A percentile compares a stretch with the other conserved stretches of the same genome.
These are phyloP conservation scores for Paratrypauchen microcephalus DNA, from an alignment of 2,797 vertebrate species.

Conservation along the genomic window DNA sequence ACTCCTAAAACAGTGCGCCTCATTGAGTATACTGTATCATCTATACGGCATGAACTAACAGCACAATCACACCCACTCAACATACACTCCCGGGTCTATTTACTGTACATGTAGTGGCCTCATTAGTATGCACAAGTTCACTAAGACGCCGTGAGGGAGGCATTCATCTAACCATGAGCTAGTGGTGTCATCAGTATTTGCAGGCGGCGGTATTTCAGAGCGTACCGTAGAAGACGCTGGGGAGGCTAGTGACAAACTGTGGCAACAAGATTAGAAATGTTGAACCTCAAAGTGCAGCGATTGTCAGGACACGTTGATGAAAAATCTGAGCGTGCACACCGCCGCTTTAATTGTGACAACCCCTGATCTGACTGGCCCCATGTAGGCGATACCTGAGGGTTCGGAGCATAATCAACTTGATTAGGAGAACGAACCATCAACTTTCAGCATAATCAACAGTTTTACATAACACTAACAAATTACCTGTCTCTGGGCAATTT, in stretches of 20 bases:
- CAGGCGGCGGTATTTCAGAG: slow-evolving; percentile 33
- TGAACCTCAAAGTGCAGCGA: slow-evolving; percentile 9
- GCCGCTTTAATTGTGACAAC: slow-evolving; percentile 42
- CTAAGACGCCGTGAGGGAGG: slow-evolving; percentile 33
- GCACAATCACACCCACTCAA: background rate
- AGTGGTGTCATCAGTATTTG: slow-evolving; percentile 32
- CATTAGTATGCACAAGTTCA: slow-evolving; percentile 34
- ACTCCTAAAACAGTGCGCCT: slow-evolving; percentile 32
- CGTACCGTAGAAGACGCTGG: slow-evolving; percentile 18
- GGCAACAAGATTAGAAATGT: slow-evolving; percentile 12
- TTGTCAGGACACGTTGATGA: slow-evolving; percentile 47
- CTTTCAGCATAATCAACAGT: slow-evolving; percentile 39
- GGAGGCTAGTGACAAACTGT: slow-evolving; percentile 1
- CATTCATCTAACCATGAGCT: slow-evolving; percentile 39
- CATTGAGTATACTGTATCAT: slow-evolving; percentile 17
- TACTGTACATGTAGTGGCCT: slow-evolving; percentile 37
- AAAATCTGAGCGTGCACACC: slow-evolving; percentile 33
- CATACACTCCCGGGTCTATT: slow-evolving; percentile 21
- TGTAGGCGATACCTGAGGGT: slow-evolving; percentile 24
- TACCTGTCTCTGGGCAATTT: slow-evolving; percentile 34
- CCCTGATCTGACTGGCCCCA: slow-evolving; percentile 32
- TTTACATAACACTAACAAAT: slow-evolving; percentile 41
- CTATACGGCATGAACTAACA: background rate
- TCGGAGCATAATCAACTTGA: slow-evolving; percentile 45
- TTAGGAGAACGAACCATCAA: slow-evolving; percentile 31